These are phyloP conservation scores for Oryzias celebensis DNA, from an alignment of 2,113 vertebrate genomes.

Conservation along the genomic window DNA sequence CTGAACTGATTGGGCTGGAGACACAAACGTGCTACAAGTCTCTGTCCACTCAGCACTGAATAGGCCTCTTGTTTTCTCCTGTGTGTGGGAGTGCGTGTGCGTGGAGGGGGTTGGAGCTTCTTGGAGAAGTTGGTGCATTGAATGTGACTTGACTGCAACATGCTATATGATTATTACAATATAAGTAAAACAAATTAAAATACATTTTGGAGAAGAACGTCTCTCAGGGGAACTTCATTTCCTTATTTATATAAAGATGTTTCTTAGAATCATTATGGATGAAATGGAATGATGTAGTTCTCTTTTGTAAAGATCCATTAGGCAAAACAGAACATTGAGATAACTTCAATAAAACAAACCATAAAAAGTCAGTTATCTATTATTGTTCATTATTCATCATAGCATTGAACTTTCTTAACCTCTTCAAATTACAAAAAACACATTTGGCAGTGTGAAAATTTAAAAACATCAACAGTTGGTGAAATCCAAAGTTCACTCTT, in stretches of 20 bases:
- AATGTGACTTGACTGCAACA: constrained; percentile 65
- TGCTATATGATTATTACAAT: constrained; percentile 25
- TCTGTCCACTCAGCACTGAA: constrained; percentile 70
- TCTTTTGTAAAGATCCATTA: background rate
- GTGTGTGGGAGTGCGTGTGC: constrained; percentile 1
- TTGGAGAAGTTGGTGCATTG: constrained; percentile 60
- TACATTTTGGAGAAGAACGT: background rate
- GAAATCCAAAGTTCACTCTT: constrained; percentile 63
- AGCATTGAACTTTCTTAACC: constrained; percentile 38
- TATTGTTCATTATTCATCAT: constrained; percentile 39
- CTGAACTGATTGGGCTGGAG: constrained; percentile 59
- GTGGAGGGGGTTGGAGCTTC: constrained; percentile 25
- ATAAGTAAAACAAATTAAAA: constrained; percentile 19
- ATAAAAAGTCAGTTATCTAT: constrained; percentile 56
- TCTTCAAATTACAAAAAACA: constrained; percentile 64
- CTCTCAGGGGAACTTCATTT: constrained; percentile 1
- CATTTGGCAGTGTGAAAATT: constrained; percentile 49
- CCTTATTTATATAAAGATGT: background rate
- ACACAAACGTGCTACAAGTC: constrained; percentile 72
- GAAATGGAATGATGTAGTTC: too few species aligned
- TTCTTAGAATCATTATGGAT: background rate
- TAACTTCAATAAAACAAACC: constrained; percentile 42
- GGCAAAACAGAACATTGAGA: constrained; percentile 31
- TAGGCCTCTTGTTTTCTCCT: constrained; percentile 67
- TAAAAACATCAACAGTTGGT: constrained; percentile 69